Conservation (phyloP, 2,797 vertebrate genomes). For the Microctenopoma lineatum region DNA sequence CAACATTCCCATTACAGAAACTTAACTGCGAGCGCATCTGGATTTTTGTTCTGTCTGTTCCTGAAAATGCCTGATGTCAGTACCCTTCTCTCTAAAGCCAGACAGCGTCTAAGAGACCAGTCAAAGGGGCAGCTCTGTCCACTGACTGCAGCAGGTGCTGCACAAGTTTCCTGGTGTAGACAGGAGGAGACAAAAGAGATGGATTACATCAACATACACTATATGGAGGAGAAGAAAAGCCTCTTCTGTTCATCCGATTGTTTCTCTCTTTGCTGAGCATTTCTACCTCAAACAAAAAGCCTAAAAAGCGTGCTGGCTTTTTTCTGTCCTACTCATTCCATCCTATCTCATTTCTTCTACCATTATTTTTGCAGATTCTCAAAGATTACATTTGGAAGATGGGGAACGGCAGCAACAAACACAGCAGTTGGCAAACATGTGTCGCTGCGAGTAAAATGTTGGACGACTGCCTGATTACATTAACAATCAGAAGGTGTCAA, state of each 20-base stretch:
- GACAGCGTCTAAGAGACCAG: constrained; percentile 43
- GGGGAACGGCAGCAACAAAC: constrained; percentile 39
- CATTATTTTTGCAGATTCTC: constrained; percentile 48
- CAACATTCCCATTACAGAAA: constrained; percentile 41
- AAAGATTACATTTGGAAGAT: constrained; percentile 46
- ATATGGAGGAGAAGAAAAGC: constrained; percentile 17
- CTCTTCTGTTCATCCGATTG: constrained; percentile 27
- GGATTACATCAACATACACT: constrained; percentile 37
- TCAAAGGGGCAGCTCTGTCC: constrained; percentile 35
- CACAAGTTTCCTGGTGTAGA: constrained; percentile 42
- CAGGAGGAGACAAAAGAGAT: constrained; percentile 30
- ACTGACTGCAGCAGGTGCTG: constrained; percentile 46
- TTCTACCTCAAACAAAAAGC: constrained; percentile 29
- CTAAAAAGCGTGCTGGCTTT: constrained; percentile 5
- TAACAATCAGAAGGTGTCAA: constrained; percentile 46
- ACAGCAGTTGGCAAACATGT: constrained; percentile 62
- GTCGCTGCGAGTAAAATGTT: constrained; percentile 51
- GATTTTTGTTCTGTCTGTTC: constrained; percentile 33
- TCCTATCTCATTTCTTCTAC: constrained; percentile 40
- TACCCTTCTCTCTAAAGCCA: constrained; percentile 25
- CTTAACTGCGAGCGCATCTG: constrained; percentile 29
- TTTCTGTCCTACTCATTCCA: constrained; percentile 7
- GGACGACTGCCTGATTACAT: constrained; percentile 62
- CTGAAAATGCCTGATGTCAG: constrained; percentile 41
- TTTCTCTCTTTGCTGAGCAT: constrained; percentile 33